A percentile compares a stretch with the other conserved stretches of the same genome.
phyloP scores from a whole-genome alignment of 2,797 vertebrate genomes.

The Xerus rutilus region DNA sequence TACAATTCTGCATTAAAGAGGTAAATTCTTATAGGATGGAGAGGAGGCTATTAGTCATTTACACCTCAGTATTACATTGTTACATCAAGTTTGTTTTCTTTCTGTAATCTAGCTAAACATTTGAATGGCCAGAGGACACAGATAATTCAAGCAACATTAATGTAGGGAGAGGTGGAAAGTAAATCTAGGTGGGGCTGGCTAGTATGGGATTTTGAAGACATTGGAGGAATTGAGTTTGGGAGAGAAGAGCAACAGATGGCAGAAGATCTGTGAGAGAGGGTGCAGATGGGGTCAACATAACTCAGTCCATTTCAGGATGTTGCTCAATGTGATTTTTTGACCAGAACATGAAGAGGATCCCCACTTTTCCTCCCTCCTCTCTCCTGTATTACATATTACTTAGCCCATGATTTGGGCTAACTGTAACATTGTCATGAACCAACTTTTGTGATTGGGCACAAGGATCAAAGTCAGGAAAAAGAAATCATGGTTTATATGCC shows the following conservation, averaged over 20 bases:
- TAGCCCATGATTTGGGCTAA: slow-evolving; percentile 3
- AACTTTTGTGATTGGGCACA: neutral
- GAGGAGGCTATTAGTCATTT: slow-evolving; percentile 22
- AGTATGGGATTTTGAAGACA: neutral
- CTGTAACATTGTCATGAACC: neutral
- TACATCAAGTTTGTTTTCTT: slow-evolving; percentile 53
- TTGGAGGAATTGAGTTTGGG: neutral
- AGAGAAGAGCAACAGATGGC: neutral
- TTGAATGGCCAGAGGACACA: neutral
- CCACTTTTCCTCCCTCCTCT: neutral
- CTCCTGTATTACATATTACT: neutral
- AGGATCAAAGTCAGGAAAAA: neutral
- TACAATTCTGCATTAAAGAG: neutral
- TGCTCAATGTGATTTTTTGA: neutral
- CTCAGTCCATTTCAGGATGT: neutral
- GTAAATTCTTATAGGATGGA: slow-evolving; percentile 33
- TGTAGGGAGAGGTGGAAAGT: neutral
- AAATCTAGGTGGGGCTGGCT: neutral
- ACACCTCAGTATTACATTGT: slow-evolving; percentile 38
- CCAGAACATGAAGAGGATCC: neutral
- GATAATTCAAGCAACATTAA: neutral
- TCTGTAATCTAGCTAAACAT: slow-evolving; percentile 6
- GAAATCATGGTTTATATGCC: neutral
- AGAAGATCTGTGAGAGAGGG: neutral
- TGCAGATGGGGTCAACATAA: neutral